These are phyloP conservation scores for Cecropterus lyciades DNA, from an alignment of 1,140 invertebrate species.

Conservation along the genomic window DNA sequence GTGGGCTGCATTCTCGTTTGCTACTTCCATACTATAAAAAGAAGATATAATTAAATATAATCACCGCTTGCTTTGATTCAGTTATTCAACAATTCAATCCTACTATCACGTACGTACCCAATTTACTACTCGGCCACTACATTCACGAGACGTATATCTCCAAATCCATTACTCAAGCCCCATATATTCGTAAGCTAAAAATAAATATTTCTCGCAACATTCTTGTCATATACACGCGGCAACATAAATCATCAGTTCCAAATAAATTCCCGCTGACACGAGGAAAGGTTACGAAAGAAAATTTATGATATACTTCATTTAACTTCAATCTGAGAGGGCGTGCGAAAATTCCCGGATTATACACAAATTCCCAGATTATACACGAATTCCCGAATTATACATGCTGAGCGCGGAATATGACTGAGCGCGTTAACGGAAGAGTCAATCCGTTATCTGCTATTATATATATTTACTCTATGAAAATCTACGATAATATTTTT, in stretches of 20 bases:
- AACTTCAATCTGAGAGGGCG: slow-evolving; percentile 29
- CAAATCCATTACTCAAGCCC: slow-evolving; percentile 33
- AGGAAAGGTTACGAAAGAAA: slow-evolving; percentile 33
- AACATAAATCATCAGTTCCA: slow-evolving; percentile 35
- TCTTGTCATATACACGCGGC: slow-evolving; percentile 35
- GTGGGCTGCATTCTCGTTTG: too few species aligned
- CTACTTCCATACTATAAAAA: too few species aligned
- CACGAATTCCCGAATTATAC: slow-evolving; percentile 14
- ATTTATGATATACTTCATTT: slow-evolving; percentile 37
- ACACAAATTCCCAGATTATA: slow-evolving; percentile 23
- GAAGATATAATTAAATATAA: too few species aligned
- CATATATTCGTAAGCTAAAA: slow-evolving; percentile 33
- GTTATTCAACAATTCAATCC: too few species aligned
- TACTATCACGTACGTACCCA: background rate
- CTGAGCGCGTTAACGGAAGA: slow-evolving; percentile 4
- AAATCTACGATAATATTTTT: too few species aligned
- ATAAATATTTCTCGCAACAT: slow-evolving; percentile 36
- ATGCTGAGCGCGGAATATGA: slow-evolving; percentile 1
- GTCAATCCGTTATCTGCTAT: background rate
- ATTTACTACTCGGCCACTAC: slow-evolving; percentile 10
- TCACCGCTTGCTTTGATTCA: too few species aligned
- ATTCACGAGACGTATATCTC: slow-evolving; percentile 11
- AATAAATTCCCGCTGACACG: slow-evolving; percentile 32
- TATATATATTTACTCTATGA: too few species aligned
- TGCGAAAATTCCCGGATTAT: slow-evolving; percentile 23